Conservation (phyloP, 2,113 vertebrate species). For the Meles meles region DNA sequence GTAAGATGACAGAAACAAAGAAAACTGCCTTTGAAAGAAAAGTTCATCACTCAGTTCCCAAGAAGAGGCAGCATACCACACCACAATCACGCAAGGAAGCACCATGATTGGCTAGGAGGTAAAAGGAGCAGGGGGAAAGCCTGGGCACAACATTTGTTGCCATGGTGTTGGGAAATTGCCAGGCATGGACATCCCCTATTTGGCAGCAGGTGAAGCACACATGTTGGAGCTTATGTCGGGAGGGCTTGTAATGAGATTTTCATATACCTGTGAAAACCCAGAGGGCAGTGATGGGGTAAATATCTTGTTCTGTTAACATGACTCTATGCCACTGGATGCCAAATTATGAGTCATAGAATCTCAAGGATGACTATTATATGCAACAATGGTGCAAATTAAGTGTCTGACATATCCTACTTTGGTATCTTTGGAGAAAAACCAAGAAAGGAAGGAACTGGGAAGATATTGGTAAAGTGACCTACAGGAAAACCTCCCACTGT, state of each 20-base stretch:
- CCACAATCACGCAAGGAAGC: rapidly evolving
- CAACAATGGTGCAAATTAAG: background rate
- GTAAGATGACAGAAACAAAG: background rate
- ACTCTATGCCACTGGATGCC: background rate
- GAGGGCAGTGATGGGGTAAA: background rate
- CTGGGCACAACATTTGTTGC: background rate
- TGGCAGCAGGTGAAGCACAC: background rate
- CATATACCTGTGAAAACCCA: background rate
- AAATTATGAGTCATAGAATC: background rate
- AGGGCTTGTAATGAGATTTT: background rate
- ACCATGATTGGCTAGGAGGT: background rate
- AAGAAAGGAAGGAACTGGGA: background rate
- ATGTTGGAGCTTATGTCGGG: background rate
- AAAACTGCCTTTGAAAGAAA: background rate
- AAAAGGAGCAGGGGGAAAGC: background rate
- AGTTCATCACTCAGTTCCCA: background rate
- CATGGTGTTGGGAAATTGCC: background rate
- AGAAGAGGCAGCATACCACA: background rate
- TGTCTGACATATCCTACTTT: background rate
- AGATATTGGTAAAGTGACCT: background rate
- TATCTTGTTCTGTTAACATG: background rate
- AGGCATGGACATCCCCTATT: background rate
- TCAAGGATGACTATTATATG: background rate
- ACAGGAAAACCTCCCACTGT: background rate
- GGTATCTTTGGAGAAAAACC: background rate